A percentile compares a stretch with the other conserved stretches of the same genome.
phyloP scores from a whole-genome alignment of 2,113 vertebrate species.

The Alethe castanea region DNA sequence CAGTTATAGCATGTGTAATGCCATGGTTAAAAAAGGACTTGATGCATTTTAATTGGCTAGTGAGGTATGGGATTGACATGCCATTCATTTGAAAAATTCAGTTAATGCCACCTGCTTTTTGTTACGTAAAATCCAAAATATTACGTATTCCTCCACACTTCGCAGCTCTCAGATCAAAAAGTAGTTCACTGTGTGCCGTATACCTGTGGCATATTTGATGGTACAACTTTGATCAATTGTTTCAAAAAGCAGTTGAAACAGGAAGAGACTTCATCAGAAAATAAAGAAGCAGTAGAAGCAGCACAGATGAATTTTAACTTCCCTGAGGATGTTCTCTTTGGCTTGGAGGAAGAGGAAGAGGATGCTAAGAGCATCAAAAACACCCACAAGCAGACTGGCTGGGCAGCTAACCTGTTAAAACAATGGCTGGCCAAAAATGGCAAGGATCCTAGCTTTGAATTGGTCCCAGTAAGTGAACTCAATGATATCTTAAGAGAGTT shows the following conservation, averaged over 20 bases:
- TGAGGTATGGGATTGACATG: not conserved
- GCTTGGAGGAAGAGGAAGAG: constrained; percentile 65
- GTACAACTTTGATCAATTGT: constrained; percentile 64
- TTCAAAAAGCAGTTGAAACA: constrained; percentile 66
- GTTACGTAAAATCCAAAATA: constrained; percentile 17
- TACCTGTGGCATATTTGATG: constrained; percentile 60
- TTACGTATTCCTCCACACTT: constrained; percentile 20
- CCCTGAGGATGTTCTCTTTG: constrained; percentile 49
- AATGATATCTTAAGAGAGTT: constrained; percentile 66
- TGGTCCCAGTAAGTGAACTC: constrained; percentile 59
- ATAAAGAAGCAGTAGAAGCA: constrained; percentile 45
- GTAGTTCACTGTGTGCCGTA: constrained; percentile 50
- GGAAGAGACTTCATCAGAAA: constrained; percentile 57
- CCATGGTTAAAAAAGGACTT: constrained; percentile 32
- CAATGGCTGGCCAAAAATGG: constrained; percentile 64
- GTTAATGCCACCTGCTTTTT: constrained; percentile 62
- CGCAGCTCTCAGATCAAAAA: constrained; percentile 56
- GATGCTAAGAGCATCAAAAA: constrained; percentile 69
- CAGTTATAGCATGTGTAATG: constrained; percentile 34
- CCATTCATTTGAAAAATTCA: constrained; percentile 7
- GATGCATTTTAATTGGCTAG: constrained; percentile 1
- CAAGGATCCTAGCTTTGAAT: constrained; percentile 66
- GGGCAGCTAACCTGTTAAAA: constrained; percentile 61
- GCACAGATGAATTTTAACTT: constrained; percentile 57
- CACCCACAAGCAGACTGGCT: constrained; percentile 62